Evolutionary conservation across 2,888 invertebrate genomes (phyloP), one percentile per base, ranked within the genome.

Genomic region (Brenthis ino): DNA sequence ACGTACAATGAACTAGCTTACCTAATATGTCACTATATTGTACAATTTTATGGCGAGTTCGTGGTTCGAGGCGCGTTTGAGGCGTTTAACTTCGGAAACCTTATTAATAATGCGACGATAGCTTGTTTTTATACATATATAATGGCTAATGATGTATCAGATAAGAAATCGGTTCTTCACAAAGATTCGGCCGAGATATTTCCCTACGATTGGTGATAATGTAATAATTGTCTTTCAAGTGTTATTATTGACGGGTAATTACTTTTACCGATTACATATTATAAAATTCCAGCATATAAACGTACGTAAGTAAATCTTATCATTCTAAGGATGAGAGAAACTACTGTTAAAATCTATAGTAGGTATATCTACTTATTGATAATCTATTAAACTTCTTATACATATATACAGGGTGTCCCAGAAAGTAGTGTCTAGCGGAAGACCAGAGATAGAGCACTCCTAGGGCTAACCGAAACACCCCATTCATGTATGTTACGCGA

Each of bases 81-180:
- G 57, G 71, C 53, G 55, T 24, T 24, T 37, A 54, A 43, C 67
- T 43, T 56, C 14, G 65, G 14, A 53, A 64, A 65, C 51, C 43
- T 37, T 47, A 58, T 57, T 47, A 54, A 28, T n/a, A 70, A 72
- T 72, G 72, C 51, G 51, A 57, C 51, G 56, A 63, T 28, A 48
- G 6, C 37, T 60, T 33, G 65, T 68, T 66, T 71, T 67, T 70
- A 66, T 71, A 71, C 68, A 48, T 71, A 67, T 67, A 73, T 43
- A 43, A 43, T 71, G 20, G 64, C 54, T 70, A 64, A 65, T 71
- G 60, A 68, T 69, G 57, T 53, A 57, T 64, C 64, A 63, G 74
- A 74, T 74, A 74, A 72, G 72, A 57, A 70, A 70, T 75, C 72
- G 70, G 70, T 69, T 69, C 70, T 71, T 72, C 57, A 72, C 73